Base-by-base conservation (phyloP, 2,113 vertebrate genomes). In the Natator depressus region DNA sequence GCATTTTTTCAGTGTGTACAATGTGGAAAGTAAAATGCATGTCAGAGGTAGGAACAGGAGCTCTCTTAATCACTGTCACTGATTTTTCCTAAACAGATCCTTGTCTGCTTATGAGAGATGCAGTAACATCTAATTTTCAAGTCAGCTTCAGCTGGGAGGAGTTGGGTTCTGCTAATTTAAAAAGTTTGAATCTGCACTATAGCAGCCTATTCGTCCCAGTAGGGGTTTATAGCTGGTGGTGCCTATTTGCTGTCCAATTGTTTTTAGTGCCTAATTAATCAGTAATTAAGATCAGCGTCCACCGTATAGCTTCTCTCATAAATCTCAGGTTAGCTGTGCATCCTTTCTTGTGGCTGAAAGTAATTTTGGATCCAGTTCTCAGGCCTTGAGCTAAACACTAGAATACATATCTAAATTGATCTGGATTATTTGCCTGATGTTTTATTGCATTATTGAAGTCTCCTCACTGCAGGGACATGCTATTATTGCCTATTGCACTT, bases 171-270 rank as follows among this genome's bases (percentile, higher is more conserved):
- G 91, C 79, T 93, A 93, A 94, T 95, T 62, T 97, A 96, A 89
- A n/a, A 96, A 89, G 90, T 95, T 96, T 94, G 95, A 96, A 96
- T 95, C 59, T 62, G 59, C 31, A 96, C 96, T 89, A 90, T 87
- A 87, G 80, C 65, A 95, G 89, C 96, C 90, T 95, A 94, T 95
- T 89, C 92, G 53, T 95, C 92, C 55, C 87, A 57, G 83, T 91
- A 53, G 83, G 89, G 93, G 29, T 65, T 65, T 65, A 65, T 65
- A 65, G 12, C 59, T 65, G 31, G 31, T 7, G 55, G 5, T 5
- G 46, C 80, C 79, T 95, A 81, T 97, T 90, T 86, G 91, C 89
- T 96, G 81, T 57, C 89, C 89, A 89, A 94, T 95, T 92, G 89
- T 92, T 47, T 47, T 47, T 65, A 93, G 91, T 95, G 62, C 96